Base-by-base conservation (phyloP, 2,797 vertebrate genomes). In the Acanthurus tractus region DNA sequence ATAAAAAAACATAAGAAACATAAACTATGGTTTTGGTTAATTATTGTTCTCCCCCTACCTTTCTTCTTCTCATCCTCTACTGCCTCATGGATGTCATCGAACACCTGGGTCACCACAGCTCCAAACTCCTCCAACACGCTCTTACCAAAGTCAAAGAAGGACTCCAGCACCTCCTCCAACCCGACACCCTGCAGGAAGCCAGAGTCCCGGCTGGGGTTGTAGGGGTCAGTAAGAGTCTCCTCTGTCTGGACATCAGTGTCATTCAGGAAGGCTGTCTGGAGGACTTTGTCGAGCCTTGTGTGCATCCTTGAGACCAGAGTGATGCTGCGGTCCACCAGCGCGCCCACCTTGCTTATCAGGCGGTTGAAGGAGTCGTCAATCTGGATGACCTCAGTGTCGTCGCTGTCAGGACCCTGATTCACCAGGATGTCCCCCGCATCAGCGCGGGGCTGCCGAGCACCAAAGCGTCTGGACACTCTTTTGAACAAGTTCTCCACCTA, bases 401-500 rank as follows among this genome's bases (percentile, higher is more conserved):
- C 77, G 76, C 83, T 85, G 0, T 93, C 76, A 1, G 83, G 38
- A n/a, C 88, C 92, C 87, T 94, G 92, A 12, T 93, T 92, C 8
- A 94, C 81, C 45, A 85, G 56, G 68, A 94, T 86, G 57, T 93
- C 91, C 0, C 52, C 88, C 0, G 79, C 49, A 0, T 89, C 90
- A 67, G 78, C 42, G 38, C 76, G 75, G 8, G 92, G 62, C 65
- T 87, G 92, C 34, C 70, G 89, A 48, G 91, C 86, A 36, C 94
- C 91, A 65, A 96, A 96, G 57, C 93, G 90, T 6, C 85, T 84
- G 79, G 96, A 96, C 65, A 97, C 92, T 75, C 93, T 95, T 75
- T 78, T 92, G 87, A 98, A 96, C 85, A 97, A 95, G 70, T 93
- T 93, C 89, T 95, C 93, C 56, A 97, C 95, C 97, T 99, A 12